A percentile compares a stretch with the other conserved stretches of the same genome.
These are phyloP conservation scores for Anguilla obscura DNA, from an alignment of 2,797 vertebrate species.

Conservation along the genomic window DNA sequence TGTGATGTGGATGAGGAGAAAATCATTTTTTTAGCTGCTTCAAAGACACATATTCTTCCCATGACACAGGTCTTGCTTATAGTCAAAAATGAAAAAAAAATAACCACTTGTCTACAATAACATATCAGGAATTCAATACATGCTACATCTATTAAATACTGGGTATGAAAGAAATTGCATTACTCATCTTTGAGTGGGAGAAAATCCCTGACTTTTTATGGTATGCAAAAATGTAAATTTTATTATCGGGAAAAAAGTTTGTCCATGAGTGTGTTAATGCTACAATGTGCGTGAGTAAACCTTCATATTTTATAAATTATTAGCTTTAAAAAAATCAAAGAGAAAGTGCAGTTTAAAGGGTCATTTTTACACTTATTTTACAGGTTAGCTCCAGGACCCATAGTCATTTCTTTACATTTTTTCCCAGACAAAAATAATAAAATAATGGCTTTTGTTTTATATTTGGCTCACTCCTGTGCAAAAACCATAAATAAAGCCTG, in stretches of 20 bases:
- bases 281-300: slow-evolving; percentile 3
- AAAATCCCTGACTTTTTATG: neutral
- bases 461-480: slow-evolving; percentile 22
- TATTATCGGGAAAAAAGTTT: neutral
- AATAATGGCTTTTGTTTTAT: slow-evolving; percentile 54
- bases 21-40: slow-evolving; percentile 9
- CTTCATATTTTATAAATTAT: slow-evolving; percentile 3
- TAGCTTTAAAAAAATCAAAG: neutral
- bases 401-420: neutral
- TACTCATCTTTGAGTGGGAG: neutral
- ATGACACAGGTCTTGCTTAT: neutral
- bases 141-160: slow-evolving; percentile 5
- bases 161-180: neutral
- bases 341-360: slow-evolving; percentile 18
- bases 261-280: neutral
- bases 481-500: slow-evolving; percentile 19
- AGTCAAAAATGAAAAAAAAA: neutral
- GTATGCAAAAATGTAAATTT: neutral
- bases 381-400: neutral
- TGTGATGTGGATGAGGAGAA: neutral
- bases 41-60: slow-evolving; percentile 13
- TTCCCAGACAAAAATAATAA: neutral
- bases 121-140: slow-evolving; percentile 14
- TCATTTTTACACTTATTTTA: slow-evolving; percentile 7
- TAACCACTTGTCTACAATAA: neutral